Evolutionary conservation across 2,113 vertebrate genomes (phyloP), one percentile per base, ranked within the genome.

Genomic region (Ancistrus triradiatus): DNA sequence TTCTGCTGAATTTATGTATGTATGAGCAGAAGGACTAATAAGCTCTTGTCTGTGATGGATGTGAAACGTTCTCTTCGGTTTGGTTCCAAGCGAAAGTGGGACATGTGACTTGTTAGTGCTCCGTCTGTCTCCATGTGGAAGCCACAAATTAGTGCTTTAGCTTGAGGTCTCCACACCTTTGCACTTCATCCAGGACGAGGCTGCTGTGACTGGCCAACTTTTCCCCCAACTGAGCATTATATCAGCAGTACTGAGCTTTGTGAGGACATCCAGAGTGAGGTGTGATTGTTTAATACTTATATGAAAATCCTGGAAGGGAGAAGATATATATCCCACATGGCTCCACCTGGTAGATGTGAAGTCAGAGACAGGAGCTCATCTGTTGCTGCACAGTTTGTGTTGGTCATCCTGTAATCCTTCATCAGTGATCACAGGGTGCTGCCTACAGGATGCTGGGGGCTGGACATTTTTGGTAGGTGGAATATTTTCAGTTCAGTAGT

Each of bases 131-230:
- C 68, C 44, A 53, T 49, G 68, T 55, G 35, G 49, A 75, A 71
- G 22, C 68, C 73, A 75, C 73, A 75, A 71, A 71, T 75, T 59
- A 70, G 35, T 18, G 35, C 35, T 68, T 53, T 59, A 51, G 63
- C 9, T 64, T 24, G 27, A 52, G n/a, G 53, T 59, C 52, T 67
- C 68, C 59, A 62, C 63, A 74, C 68, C 72, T 74, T 50, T 68
- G 59, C 49, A 59, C 56, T 74, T 59, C 53, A 68, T 70, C 52
- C 37, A 53, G 64, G 14, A 56, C 62, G 17, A 53, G 48, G 55
- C 24, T 3, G 42, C 48, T 53, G 40, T 44, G 37, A n/a, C n/a
- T 19, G 56, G 63, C 59, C 66, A 73, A 73, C 28, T 40, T 64
- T 38, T 67, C 47, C 65, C 65, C 64, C 60, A 22, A 22, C 42